Conservation (phyloP, 1,140 invertebrate genomes). For the Frieseomelitta varia region DNA sequence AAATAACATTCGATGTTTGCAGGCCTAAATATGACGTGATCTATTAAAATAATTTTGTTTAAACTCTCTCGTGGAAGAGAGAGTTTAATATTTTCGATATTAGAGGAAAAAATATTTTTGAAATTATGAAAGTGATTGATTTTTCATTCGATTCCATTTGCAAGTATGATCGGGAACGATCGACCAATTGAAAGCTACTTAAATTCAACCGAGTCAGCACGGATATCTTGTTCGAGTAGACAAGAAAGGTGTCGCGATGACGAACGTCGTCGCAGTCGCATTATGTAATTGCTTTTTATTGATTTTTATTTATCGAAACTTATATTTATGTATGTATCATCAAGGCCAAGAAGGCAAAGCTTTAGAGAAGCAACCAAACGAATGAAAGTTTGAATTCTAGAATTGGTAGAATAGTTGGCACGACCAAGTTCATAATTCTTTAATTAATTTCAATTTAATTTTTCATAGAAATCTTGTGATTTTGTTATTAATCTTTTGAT, state of each 20-base stretch:
- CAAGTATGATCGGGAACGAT: too few relatives aligned
- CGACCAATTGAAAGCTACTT: background rate
- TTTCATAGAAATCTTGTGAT: too few relatives aligned
- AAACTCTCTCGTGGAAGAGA: too few relatives aligned
- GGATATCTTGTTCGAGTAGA: background rate
- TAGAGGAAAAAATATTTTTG: too few relatives aligned
- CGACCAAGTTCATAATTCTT: background rate
- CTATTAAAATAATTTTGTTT: background rate
- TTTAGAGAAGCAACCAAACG: background rate
- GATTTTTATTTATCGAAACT: slow-evolving; percentile 2
- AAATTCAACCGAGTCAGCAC: background rate
- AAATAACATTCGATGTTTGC: background rate
- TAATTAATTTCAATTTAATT: background rate
- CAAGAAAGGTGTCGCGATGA: background rate
- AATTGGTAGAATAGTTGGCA: background rate
- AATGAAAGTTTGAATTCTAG: background rate
- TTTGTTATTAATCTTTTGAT: too few relatives aligned
- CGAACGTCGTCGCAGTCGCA: too few relatives aligned
- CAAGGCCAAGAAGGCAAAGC: background rate
- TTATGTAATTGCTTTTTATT: slow-evolving; percentile 1
- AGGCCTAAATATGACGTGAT: background rate
- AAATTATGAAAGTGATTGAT: too few relatives aligned
- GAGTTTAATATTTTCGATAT: background rate
- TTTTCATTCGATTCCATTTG: background rate
- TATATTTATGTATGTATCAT: too few relatives aligned